Conservation (phyloP, 2,888 invertebrate species). For the Drosophila pseudotakahashii region DNA sequence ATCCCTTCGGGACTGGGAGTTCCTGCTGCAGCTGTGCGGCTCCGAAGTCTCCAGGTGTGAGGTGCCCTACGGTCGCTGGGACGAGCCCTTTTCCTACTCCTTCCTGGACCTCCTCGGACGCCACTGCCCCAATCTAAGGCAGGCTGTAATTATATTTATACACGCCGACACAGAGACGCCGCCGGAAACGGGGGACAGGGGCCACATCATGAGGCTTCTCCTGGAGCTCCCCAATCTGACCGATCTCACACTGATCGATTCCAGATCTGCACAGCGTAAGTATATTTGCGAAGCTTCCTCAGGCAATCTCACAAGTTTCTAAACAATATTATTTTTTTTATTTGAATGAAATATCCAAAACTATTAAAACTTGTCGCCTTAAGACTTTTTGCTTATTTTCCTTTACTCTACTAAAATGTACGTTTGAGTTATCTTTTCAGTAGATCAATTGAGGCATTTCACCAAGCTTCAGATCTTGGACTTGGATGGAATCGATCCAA, state of each 20-base stretch:
- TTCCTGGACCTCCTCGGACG: slow-evolving; percentile 49
- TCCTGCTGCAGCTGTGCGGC: slow-evolving; percentile 52
- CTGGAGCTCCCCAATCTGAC: slow-evolving; percentile 36
- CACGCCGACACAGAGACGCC: slow-evolving; percentile 35
- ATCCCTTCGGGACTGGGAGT: slow-evolving; percentile 54
- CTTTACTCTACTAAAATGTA: neutral
- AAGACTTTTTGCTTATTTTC: too few relatives aligned
- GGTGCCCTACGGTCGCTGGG: slow-evolving; percentile 60
- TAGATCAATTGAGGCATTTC: slow-evolving; percentile 54
- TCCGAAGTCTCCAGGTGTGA: slow-evolving; percentile 50
- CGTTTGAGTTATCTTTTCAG: slow-evolving; percentile 22
- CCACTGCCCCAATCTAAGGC: slow-evolving; percentile 48
- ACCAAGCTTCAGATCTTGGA: slow-evolving; percentile 43
- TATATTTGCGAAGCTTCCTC: neutral
- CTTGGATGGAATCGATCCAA: slow-evolving; percentile 60
- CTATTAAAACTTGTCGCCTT: too few relatives aligned
- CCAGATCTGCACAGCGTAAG: slow-evolving; percentile 50
- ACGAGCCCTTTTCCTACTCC: slow-evolving; percentile 47
- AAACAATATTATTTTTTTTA: too few relatives aligned
- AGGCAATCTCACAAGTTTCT: too few relatives aligned
- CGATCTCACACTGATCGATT: slow-evolving; percentile 58
- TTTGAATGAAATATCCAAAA: too few relatives aligned
- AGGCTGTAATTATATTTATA: slow-evolving; percentile 58
- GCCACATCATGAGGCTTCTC: slow-evolving; percentile 33
- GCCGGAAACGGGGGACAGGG: slow-evolving; percentile 9